Evolutionary conservation across 2,888 invertebrate genomes (phyloP), one percentile per base, ranked within the genome.

Genomic region (Polydrusus tereticollis): DNA sequence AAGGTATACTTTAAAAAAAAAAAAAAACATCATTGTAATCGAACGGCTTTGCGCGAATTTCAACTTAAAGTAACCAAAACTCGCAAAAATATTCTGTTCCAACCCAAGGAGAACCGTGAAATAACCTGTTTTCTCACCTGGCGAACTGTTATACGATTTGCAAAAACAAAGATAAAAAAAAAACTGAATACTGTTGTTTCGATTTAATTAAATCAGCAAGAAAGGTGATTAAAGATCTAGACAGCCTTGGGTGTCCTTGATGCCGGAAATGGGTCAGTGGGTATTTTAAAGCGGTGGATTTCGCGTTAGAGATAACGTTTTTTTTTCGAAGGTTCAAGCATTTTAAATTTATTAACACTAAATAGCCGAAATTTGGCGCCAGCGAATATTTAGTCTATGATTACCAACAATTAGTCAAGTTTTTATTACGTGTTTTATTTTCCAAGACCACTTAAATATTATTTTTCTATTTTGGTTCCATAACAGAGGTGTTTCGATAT

Each of bases 221-320:
- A 50, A 50, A 50, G 23, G 50, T 26, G 50, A 50, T 50, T 50
- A 50, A 50, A 50, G 12, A 50, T 50, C 50, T 50, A 50, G 50
- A 50, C 50, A 50, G 26, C 50, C 50, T 50, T 50, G 50, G n/a
- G 14, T 26, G 50, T 50, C 50, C 50, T 50, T 50, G 50, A n/a
- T 50, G 50, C 50, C 50, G 50, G 50, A 50, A 50, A 50, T 26
- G 50, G 50, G 50, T 50, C 50, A 50, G 50, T 50, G 23, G 47
- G 4, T 50, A 23, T 1, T n/a, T 26, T 23, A 26, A 50, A 26
- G n/a, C n/a, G 26, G 50, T 50, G 50, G 45, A 20, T 45, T 20
- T 8, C 7, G 10, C 10, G 45, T 45, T 45, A 45, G 45, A 45
- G 18, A 12, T 45, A 45, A 41, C 2, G 1, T 20, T 45, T 6